Evolutionary conservation across 2,113 vertebrate species (phyloP).

Genomic region (Cephalophus harveyi): DNA sequence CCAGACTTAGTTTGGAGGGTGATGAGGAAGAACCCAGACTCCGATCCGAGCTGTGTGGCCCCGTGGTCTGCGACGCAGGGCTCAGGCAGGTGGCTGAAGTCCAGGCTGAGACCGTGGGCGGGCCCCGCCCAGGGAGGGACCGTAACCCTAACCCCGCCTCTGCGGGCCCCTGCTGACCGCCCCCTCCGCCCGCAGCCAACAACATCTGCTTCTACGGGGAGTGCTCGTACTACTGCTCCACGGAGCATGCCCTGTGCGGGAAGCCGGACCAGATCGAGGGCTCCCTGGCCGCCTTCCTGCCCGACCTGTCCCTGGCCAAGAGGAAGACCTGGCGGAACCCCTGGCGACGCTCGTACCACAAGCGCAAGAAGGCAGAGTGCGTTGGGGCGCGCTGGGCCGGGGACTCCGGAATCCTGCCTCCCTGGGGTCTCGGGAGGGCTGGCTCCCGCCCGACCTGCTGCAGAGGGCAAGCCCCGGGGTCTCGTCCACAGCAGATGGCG

Average conservation of each 20-base stretch:
- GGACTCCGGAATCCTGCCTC: background rate
- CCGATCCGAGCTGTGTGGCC: too few species aligned
- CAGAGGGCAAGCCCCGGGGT: accelerated
- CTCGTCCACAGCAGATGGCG: accelerated
- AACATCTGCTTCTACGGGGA: conserved; percentile 99
- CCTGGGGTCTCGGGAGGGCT: background rate
- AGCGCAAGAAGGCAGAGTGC: conserved; percentile 99
- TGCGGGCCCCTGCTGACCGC: accelerated
- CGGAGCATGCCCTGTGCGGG: conserved; percentile 96
- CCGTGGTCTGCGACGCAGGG: accelerated
- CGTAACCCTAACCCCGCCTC: accelerated
- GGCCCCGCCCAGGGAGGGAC: background rate
- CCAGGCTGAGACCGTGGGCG: accelerated
- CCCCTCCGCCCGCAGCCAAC: conserved; percentile 85
- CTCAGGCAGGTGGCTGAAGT: accelerated
- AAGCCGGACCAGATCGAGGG: conserved; percentile 97
- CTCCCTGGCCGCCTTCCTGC: conserved; percentile 96
- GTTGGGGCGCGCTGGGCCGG: background rate
- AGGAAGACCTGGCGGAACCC: conserved; percentile 99
- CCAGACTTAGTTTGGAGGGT: background rate
- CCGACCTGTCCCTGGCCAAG: conserved; percentile 93
- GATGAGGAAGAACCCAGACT: background rate
- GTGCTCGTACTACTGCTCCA: conserved; percentile 99
- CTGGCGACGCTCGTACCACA: conserved; percentile 98
- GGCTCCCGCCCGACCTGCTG: background rate